Conservation (phyloP, 2,113 vertebrate genomes). For the Trogon surrucura region DNA sequence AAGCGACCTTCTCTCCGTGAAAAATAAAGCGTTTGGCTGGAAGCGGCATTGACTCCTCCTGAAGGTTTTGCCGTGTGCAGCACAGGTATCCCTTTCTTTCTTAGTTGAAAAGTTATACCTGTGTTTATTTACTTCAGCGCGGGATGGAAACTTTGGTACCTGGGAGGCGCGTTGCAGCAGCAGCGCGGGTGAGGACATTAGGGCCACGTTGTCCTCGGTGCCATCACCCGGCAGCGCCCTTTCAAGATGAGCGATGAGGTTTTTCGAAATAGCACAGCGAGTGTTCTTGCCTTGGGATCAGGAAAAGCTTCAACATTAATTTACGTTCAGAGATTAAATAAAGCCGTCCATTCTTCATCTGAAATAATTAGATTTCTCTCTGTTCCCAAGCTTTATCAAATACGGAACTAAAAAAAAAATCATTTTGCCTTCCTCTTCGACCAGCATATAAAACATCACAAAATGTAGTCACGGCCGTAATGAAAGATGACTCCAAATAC, state of each 20-base stretch:
- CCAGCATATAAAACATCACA: neutral
- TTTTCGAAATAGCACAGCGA: neutral
- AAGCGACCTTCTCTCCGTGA: neutral
- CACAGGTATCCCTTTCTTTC: neutral
- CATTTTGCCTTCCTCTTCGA: neutral
- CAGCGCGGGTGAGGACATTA: neutral
- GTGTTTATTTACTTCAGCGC: neutral
- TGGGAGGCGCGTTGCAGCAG: neutral
- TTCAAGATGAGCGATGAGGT: neutral
- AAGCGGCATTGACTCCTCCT: neutral
- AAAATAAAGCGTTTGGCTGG: neutral
- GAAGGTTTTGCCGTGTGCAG: neutral
- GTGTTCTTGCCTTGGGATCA: conserved; percentile 5
- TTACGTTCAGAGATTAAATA: neutral
- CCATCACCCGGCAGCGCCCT: neutral
- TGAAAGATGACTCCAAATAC: neutral
- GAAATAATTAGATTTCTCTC: conserved; percentile 20
- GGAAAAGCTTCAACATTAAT: neutral
- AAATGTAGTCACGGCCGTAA: neutral
- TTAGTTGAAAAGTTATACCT: neutral
- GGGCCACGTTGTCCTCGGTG: neutral
- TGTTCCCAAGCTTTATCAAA: neutral
- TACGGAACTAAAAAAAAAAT: neutral
- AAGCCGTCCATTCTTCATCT: neutral
- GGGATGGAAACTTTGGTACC: neutral